Conservation (phyloP, 2,797 vertebrate species). For the Botia almorhae region DNA sequence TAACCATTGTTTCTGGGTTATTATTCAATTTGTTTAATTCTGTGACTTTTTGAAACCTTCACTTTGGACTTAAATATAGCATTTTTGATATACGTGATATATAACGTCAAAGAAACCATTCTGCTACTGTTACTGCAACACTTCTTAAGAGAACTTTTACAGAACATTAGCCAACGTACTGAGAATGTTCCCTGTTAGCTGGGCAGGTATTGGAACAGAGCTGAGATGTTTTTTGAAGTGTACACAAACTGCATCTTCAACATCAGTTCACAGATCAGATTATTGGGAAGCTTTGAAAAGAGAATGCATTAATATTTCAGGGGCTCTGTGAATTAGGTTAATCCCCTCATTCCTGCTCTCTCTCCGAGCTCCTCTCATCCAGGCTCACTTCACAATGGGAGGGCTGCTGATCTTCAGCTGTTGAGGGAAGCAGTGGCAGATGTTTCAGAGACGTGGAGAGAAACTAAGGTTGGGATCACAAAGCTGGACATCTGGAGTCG, state of each 20-base stretch:
- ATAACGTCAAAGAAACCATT: too few species aligned
- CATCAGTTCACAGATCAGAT: not conserved
- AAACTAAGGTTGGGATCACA: conserved; percentile 39
- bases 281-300: conserved; percentile 27
- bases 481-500: conserved; percentile 44
- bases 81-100: too few species aligned
- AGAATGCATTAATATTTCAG: conserved; percentile 37
- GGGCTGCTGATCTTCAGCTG: conserved; percentile 34
- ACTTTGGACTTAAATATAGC: too few species aligned
- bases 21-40: too few species aligned
- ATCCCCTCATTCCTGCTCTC: conserved; percentile 14
- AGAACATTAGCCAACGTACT: not conserved
- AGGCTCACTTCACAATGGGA: conserved; percentile 59
- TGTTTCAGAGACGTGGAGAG: conserved; percentile 13
- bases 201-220: not conserved
- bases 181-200: not conserved
- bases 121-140: too few species aligned
- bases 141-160: too few species aligned
- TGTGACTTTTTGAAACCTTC: too few species aligned
- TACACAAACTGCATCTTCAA: not conserved
- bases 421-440: conserved; percentile 21
- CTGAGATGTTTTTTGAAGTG: conserved; percentile 13
- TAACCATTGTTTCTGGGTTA: too few species aligned
- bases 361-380: conserved; percentile 49
- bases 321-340: conserved; percentile 36